Conservation (phyloP, 2,888 invertebrate genomes). For the Caenorhabditis zanzibari region DNA sequence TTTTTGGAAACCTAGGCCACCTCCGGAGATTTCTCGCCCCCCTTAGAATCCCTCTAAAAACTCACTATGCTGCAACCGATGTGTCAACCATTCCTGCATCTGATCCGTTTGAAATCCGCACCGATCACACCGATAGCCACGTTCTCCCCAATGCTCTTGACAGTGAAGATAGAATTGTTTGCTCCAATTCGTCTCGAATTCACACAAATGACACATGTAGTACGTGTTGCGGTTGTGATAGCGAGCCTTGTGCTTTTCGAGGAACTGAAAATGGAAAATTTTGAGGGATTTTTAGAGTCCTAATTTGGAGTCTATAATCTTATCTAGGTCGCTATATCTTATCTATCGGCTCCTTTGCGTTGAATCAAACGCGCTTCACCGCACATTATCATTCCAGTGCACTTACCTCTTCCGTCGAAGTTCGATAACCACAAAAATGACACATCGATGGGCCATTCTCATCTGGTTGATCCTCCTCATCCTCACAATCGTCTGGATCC, state of each 20-base stretch:
- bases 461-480: slow-evolving; percentile 69
- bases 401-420: slow-evolving; percentile 62
- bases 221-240: slow-evolving; percentile 87
- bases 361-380: background rate
- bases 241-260: slow-evolving; percentile 85
- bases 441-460: slow-evolving; percentile 69
- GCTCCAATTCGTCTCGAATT: slow-evolving; percentile 87
- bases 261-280: slow-evolving; percentile 42
- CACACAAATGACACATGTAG: slow-evolving; percentile 87
- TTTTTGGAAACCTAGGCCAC: no score
- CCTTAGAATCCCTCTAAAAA: background rate
- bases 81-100: slow-evolving; percentile 86
- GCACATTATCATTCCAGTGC: background rate
- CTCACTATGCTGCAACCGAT: slow-evolving; percentile 86
- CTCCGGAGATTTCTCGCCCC: no score
- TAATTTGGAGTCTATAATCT: no score
- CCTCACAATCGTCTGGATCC: slow-evolving; percentile 70
- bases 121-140: slow-evolving; percentile 87
- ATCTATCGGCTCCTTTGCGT: background rate
- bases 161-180: slow-evolving; percentile 87
- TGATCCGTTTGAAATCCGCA: slow-evolving; percentile 86
- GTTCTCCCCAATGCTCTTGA: slow-evolving; percentile 85
- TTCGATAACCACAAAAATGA: slow-evolving; percentile 67
- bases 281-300: background rate
- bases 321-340: no score